Evolutionary conservation across 2,113 vertebrate genomes (phyloP).

Genomic region (Sturnus vulgaris): DNA sequence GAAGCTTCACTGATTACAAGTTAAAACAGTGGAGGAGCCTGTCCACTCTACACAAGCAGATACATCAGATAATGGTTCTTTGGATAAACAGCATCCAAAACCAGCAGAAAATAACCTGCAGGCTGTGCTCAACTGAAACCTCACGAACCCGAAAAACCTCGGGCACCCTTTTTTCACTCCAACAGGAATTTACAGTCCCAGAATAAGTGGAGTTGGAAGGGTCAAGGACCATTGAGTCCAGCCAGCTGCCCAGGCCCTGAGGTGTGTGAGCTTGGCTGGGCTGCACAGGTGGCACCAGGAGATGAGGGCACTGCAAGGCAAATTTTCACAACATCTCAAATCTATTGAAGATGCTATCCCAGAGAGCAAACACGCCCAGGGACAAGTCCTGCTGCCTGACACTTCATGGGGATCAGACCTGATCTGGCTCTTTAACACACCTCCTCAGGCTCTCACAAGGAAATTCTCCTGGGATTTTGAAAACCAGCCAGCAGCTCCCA

Average conservation of each 20-base stretch:
- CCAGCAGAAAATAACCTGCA: not conserved
- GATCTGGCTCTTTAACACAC: not conserved
- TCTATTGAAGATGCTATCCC: not conserved
- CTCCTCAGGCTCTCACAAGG: rapidly evolving
- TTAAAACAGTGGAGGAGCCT: not conserved
- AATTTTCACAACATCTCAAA: not conserved
- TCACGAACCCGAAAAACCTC: not conserved
- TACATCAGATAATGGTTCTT: not conserved
- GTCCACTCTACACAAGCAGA: not conserved
- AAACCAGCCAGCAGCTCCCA: not conserved
- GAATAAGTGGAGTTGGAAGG: not conserved
- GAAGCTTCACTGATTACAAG: not conserved
- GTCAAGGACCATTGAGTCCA: rapidly evolving
- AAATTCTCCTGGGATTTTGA: not conserved
- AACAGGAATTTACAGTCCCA: not conserved
- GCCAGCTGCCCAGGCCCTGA: too few relatives aligned
- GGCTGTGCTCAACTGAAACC: not conserved
- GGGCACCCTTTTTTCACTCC: not conserved
- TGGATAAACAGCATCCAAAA: not conserved
- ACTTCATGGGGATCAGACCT: not conserved
- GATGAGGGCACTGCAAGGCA: not conserved
- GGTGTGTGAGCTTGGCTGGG: not conserved
- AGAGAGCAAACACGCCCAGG: rapidly evolving
- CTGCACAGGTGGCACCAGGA: not conserved
- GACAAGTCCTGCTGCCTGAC: not conserved